A percentile compares a stretch with the other conserved stretches of the same genome.
Evolutionary conservation across 2,113 vertebrate genomes (phyloP).

Genomic region (Halichoerus grypus): DNA sequence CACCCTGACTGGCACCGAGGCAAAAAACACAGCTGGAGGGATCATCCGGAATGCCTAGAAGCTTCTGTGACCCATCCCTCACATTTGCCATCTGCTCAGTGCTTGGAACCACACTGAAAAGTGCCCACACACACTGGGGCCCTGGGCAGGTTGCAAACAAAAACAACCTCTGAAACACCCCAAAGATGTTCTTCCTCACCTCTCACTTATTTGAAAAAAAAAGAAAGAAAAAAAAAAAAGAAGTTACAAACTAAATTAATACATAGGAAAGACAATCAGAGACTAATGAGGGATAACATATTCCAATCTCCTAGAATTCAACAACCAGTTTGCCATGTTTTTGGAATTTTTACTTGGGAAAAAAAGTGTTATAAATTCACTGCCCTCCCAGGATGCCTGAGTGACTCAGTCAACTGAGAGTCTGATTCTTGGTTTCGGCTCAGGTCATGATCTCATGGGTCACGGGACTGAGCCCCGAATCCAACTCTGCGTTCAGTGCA

Average conservation of each 20-base stretch:
- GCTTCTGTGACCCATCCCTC: background rate
- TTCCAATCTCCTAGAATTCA: background rate
- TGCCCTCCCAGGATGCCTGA: background rate
- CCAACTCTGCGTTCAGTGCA: background rate
- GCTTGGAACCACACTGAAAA: background rate
- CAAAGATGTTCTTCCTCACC: background rate
- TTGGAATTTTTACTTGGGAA: background rate
- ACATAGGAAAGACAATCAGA: background rate
- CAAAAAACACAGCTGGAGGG: background rate
- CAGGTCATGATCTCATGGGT: background rate
- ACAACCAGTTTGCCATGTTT: background rate
- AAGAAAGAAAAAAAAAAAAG: background rate
- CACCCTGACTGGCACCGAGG: background rate
- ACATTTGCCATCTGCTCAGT: background rate
- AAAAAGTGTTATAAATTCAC: background rate
- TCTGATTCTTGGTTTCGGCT: background rate
- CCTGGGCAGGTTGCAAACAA: too few relatives aligned
- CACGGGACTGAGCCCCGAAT: background rate
- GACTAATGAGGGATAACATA: background rate
- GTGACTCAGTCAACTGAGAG: background rate
- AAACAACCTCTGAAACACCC: background rate
- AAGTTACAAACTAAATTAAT: background rate
- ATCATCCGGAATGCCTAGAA: too few relatives aligned
- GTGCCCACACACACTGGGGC: fast-evolving
- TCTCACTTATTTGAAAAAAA: background rate